These are phyloP conservation scores for Petrocephalus zakoni DNA, from an alignment of 2,113 vertebrate species.

Conservation along the genomic window DNA sequence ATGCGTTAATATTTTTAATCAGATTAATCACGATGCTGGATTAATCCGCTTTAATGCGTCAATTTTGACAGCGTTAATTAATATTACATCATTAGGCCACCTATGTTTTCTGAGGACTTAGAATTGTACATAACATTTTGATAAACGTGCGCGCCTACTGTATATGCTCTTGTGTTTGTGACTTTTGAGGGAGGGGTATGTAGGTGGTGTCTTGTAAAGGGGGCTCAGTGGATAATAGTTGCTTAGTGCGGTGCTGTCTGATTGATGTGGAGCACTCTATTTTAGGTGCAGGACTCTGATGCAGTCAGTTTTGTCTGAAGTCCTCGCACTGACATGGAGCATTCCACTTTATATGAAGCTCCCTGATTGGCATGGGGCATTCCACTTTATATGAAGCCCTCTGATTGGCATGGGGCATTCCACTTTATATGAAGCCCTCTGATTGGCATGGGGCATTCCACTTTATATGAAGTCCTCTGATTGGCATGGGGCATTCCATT, in stretches of 20 bases:
- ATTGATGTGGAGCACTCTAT: not conserved
- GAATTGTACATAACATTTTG: not conserved
- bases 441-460: not conserved
- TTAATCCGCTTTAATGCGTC: no score
- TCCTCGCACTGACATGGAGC: not conserved
- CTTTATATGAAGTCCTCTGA: not conserved
- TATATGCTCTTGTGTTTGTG: not conserved
- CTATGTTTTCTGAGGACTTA: not conserved
- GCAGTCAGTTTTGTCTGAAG: not conserved
- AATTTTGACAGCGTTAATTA: no score
- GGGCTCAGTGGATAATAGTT: not conserved
- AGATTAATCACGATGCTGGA: no score
- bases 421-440: not conserved
- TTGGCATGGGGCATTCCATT: not conserved
- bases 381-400: not conserved
- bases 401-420: not conserved
- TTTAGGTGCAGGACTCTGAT: not conserved
- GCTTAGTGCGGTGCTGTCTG: not conserved
- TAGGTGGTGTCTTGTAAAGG: not conserved
- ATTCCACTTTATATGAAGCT: not conserved
- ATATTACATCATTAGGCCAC: not conserved
- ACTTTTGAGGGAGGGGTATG: not conserved
- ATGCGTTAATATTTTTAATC: no score
- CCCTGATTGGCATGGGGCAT: not conserved
- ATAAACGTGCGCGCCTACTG: not conserved